Evolutionary conservation across 1,140 invertebrate genomes (phyloP), one percentile per base, ranked within the genome.

Genomic region (Drosophila pruinosa): DNA sequence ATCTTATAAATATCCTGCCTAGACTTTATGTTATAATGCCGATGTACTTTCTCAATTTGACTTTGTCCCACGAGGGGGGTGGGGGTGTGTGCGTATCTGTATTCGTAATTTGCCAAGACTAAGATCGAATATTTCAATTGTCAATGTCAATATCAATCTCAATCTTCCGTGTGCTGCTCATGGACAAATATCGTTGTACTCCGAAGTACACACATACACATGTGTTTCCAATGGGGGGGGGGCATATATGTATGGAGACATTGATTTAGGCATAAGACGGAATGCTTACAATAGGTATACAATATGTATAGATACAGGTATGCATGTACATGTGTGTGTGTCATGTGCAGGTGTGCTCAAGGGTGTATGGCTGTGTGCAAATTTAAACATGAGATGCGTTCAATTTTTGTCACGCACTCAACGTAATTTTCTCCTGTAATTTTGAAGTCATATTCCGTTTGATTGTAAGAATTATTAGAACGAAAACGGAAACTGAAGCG

Each of bases 401-500:
- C n/a, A n/a, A n/a, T n/a, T n/a, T n/a, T n/a, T n/a, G n/a, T n/a
- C 6, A 24, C 28, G 8, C 10, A 22, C 31, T 43, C n/a, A n/a
- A n/a, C n/a, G n/a, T n/a, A n/a, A n/a, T n/a, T 41, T 28, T 15
- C 22, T 5, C 10, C 38, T 43, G n/a, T 7, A 64, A 48, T 41
- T 48, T 56, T 31, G 31, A 28, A 28, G 59, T 59, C 59, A 47
- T 54, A 53, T 62, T 63, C 22, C n/a, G 14, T 47, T 56, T 22
- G 22, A 10, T 45, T 56, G 52, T 28, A 31, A 31, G n/a, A 31
- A 17, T n/a, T n/a, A n/a, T n/a, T n/a, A n/a, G n/a, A 41, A 39
- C 36, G 58, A 63, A 48, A 26, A 26, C 1, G n/a, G 10, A 47
- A 47, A 47, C 3, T 21, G 0, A 41, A 17, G 38, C 15, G 38